phyloP scores from a whole-genome alignment of 2,113 vertebrate genomes.

The Rana temporaria region DNA sequence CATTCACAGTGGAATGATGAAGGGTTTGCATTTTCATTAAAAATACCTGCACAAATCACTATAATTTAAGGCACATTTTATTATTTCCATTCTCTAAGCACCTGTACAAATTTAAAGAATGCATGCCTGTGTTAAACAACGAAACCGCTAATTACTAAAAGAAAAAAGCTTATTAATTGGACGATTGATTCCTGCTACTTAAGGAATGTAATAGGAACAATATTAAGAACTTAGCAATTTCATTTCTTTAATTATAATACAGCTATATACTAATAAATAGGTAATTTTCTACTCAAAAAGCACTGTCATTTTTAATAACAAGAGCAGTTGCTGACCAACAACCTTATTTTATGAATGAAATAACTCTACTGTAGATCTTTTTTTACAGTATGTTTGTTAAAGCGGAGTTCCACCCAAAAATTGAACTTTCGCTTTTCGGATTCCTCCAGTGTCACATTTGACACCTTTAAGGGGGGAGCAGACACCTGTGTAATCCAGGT shows the following conservation, averaged over 20 bases:
- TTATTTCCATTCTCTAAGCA: conserved; percentile 11
- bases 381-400: too few species aligned
- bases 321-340: too few species aligned
- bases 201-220: conserved; percentile 10
- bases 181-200: conserved; percentile 24
- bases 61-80: conserved; percentile 38
- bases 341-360: too few species aligned
- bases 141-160: conserved; percentile 29
- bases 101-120: conserved; percentile 7
- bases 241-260: not conserved
- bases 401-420: too few species aligned
- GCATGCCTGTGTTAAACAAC: not conserved
- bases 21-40: conserved; percentile 35
- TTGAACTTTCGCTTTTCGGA: too few species aligned
- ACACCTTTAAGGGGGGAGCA: too few species aligned
- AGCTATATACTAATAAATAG: not conserved
- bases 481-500: too few species aligned
- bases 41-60: conserved; percentile 29
- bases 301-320: too few species aligned
- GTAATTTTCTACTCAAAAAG: too few species aligned
- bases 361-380: too few species aligned
- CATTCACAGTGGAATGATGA: conserved; percentile 29
- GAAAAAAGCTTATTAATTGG: conserved; percentile 36
- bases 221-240: conserved; percentile 16
- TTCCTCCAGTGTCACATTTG: too few species aligned